Evolutionary conservation across 2,113 vertebrate species (phyloP), one percentile per base, ranked within the genome.

Genomic region (Cheilinus undulatus): DNA sequence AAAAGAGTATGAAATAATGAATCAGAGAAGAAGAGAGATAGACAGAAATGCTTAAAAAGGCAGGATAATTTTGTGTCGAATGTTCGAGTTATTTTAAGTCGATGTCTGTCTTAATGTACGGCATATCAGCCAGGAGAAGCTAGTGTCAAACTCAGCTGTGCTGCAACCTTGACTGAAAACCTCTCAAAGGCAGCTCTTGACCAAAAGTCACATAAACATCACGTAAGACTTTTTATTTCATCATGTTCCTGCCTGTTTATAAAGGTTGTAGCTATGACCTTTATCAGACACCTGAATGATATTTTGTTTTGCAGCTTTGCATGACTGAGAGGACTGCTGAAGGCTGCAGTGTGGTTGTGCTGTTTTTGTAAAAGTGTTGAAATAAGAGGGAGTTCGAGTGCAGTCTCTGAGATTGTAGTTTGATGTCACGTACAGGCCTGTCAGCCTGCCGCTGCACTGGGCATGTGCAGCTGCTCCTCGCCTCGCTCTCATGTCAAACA

Each of bases 51-150:
- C 69, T n/a, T n/a, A n/a, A 63, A 69, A 71, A 70, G 78, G 76
- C 22, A 0, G 56, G 66, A 65, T 61, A 30, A 11, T 64, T 56
- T 71, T 78, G 80, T 83, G 82, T 84, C 77, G 89, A 72, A 89
- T 88, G 42, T n/a, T 5, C 70, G 34, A 85, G 73, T 85, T 80
- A 70, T 87, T 91, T n/a, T 53, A 90, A 89, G 89, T 90, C 85
- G 49, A 88, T 91, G 82, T 62, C 58, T 65, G 78, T 64, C 78
- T 69, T 88, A 84, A 91, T 90, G 85, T 83, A n/a, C n/a, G n/a
- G n/a, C n/a, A 83, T 82, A 86, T 88, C 85, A 76, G 83, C 66
- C 56, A n/a, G 40, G 71, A 49, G 59, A 75, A 66, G 76, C 79
- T 26, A 49, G 70, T 71, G 86, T 73, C 28, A 51, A 82, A 82